These are phyloP conservation scores for Drosophila rellima DNA, from an alignment of 2,888 invertebrate genomes.

Conservation along the genomic window DNA sequence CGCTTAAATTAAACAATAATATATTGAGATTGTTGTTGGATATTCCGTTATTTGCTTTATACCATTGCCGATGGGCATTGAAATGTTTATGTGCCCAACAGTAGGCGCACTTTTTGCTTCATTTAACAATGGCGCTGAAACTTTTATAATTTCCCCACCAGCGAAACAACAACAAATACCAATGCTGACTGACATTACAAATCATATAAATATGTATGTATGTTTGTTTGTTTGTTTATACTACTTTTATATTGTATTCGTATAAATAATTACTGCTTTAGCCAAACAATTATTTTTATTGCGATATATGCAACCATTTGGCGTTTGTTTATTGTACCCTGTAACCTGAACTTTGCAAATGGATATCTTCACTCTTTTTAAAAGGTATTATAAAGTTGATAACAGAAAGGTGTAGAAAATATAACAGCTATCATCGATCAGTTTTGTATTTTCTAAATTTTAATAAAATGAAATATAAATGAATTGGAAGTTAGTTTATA, in stretches of 20 bases:
- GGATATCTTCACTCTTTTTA: neutral
- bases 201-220: neutral
- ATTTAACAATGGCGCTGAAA: constrained; percentile 57
- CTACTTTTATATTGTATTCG: constrained; percentile 2
- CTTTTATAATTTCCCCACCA: constrained; percentile 33
- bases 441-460: too few relatives aligned
- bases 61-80: constrained; percentile 20
- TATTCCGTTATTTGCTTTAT: constrained; percentile 23
- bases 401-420: too few relatives aligned
- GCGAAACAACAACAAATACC: constrained; percentile 4
- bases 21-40: constrained; percentile 13
- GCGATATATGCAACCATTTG: constrained; percentile 10
- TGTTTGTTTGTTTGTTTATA: constrained; percentile 2
- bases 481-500: too few relatives aligned
- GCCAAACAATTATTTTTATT: constrained; percentile 19
- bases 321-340: neutral
- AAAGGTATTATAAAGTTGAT: neutral
- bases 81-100: constrained; percentile 26
- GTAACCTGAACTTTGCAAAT: neutral
- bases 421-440: too few relatives aligned
- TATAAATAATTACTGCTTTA: constrained; percentile 15
- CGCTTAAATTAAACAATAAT: constrained; percentile 35
- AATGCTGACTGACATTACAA: neutral
- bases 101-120: constrained; percentile 15
- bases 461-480: too few relatives aligned